Evolutionary conservation across 2,888 invertebrate species (phyloP).

Genomic region (Leucoptera coffeella): DNA sequence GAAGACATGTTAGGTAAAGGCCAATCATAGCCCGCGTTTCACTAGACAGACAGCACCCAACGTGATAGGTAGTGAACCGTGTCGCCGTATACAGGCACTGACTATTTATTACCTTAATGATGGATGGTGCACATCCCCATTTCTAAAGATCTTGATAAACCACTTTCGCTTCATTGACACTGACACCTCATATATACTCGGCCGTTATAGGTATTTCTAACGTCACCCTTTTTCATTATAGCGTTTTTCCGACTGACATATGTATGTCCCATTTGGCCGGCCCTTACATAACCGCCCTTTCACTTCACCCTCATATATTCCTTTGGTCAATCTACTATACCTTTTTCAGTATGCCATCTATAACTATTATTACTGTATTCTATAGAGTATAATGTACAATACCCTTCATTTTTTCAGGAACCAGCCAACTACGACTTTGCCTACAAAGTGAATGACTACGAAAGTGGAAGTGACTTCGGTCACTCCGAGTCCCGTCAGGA

Average conservation of each 20-base stretch:
- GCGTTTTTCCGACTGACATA: too few species aligned
- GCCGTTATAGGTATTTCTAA: too few species aligned
- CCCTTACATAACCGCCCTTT: background rate
- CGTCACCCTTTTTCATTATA: too few species aligned
- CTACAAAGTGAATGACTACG: conserved; percentile 59
- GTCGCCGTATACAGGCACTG: too few species aligned
- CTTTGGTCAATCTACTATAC: background rate
- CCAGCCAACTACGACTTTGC: conserved; percentile 63
- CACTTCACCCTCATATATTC: background rate
- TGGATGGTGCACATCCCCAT: too few species aligned
- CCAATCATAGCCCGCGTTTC: too few species aligned
- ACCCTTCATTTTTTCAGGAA: conserved; percentile 23
- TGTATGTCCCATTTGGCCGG: background rate
- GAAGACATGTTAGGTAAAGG: background rate
- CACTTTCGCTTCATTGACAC: too few species aligned
- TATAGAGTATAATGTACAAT: background rate
- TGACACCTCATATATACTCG: too few species aligned
- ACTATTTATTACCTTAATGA: too few species aligned
- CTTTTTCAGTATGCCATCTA: background rate
- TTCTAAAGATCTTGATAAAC: too few species aligned
- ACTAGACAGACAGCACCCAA: too few species aligned
- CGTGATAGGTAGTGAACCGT: too few species aligned
- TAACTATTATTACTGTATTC: background rate
- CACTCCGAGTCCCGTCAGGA: conserved; percentile 59
- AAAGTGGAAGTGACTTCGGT: conserved; percentile 59